Evolutionary conservation across 1,140 invertebrate genomes (phyloP).

Genomic region (Asbolus verrucosus): DNA sequence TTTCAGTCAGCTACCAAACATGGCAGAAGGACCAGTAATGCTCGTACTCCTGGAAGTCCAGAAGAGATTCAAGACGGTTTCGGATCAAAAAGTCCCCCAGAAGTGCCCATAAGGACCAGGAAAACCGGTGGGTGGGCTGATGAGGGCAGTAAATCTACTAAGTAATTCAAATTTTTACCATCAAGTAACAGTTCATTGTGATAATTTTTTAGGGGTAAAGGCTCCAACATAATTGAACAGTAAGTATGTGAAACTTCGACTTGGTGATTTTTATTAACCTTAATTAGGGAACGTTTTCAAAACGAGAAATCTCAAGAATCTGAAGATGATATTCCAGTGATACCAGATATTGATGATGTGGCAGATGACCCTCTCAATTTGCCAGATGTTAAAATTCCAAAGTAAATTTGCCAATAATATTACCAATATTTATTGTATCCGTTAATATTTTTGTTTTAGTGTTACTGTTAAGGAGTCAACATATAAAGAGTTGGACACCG

Average conservation of each 20-base stretch:
- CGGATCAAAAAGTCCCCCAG: constrained; percentile 47
- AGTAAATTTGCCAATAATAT: constrained; percentile 15
- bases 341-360: constrained; percentile 63
- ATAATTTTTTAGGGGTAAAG: constrained; percentile 49
- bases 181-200: not conserved
- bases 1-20: constrained; percentile 55
- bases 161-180: constrained; percentile 41
- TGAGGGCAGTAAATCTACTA: constrained; percentile 60
- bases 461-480: constrained; percentile 60
- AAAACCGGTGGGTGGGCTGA: constrained; percentile 62
- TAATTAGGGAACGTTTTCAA: constrained; percentile 60
- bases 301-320: constrained; percentile 49
- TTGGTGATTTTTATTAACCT: constrained; percentile 5
- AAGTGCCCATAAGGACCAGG: constrained; percentile 50
- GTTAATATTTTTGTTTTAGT: constrained; percentile 48
- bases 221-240: constrained; percentile 61
- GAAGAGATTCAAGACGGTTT: constrained; percentile 21
- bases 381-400: constrained; percentile 57
- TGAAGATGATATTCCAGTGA: constrained; percentile 63
- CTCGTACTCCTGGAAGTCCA: constrained; percentile 47
- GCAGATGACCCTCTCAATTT: constrained; percentile 59
- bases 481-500: constrained; percentile 61
- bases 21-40: constrained; percentile 57
- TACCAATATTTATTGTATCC: too few species aligned
- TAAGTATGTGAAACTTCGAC: constrained; percentile 46